Conservation (phyloP, 2,888 invertebrate species). For the Phaonia tiefii region DNA sequence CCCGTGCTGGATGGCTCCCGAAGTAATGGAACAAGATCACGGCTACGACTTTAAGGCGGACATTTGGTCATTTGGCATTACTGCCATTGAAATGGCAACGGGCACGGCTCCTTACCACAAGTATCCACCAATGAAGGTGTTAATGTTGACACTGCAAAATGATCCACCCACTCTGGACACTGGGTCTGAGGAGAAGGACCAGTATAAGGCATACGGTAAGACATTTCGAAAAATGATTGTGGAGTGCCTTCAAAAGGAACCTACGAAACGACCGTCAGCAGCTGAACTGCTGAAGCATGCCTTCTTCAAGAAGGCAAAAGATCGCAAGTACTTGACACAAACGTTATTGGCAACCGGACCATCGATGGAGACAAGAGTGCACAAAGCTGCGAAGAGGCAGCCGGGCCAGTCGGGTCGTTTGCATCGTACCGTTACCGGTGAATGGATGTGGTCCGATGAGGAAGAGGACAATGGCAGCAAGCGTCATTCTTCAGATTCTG, state of each 20-base stretch:
- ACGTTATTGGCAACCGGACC: constrained; percentile 93
- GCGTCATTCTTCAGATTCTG: constrained; percentile 81
- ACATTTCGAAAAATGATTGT: constrained; percentile 98
- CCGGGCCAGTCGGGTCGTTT: constrained; percentile 92
- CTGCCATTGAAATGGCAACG: constrained; percentile 99
- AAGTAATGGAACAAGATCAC: constrained; percentile 99
- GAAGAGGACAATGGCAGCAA: constrained; percentile 88
- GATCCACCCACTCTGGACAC: constrained; percentile 98
- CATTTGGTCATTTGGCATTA: constrained; percentile 89
- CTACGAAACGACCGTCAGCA: constrained; percentile 95
- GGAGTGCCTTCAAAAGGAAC: constrained; percentile 98
- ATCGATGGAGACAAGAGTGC: constrained; percentile 93
- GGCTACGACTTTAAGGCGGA: constrained; percentile 99
- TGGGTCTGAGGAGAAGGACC: constrained; percentile 96
- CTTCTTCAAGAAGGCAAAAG: constrained; percentile 98
- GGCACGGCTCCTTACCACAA: constrained; percentile 99
- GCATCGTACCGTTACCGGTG: constrained; percentile 96
- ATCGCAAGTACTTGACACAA: constrained; percentile 92
- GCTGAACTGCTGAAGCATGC: constrained; percentile 97
- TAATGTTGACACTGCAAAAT: constrained; percentile 98
- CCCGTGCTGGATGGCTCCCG: constrained; percentile 99
- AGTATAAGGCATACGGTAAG: constrained; percentile 98
- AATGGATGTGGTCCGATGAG: constrained; percentile 99
- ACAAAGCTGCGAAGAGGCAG: constrained; percentile 90
- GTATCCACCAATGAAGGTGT: constrained; percentile 99